Percentiles rank a stretch among this genome's conserved stretches.
Conservation (phyloP, 2,113 vertebrate species). For the Halichoeres trimaculatus region DNA sequence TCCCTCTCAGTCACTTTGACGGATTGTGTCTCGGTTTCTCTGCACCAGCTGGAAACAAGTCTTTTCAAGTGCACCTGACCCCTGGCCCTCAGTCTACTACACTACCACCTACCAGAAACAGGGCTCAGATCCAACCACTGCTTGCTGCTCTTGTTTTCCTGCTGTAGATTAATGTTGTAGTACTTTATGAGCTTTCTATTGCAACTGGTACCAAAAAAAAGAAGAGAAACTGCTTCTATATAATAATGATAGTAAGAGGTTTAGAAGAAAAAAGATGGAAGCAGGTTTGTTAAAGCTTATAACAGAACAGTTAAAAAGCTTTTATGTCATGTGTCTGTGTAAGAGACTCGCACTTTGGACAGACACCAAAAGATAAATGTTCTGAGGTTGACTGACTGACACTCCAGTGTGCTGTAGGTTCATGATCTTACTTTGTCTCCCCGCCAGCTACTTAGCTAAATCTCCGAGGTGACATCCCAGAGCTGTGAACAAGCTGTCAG, state of each 20-base stretch:
- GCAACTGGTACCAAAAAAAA: conserved; percentile 7
- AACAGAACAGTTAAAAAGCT: not conserved
- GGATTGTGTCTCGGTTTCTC: conserved; percentile 11
- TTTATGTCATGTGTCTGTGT: not conserved
- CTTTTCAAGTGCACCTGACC: conserved; percentile 4
- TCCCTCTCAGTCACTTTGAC: conserved; percentile 14
- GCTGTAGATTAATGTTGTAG: not conserved
- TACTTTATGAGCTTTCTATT: not conserved
- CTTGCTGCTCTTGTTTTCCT: conserved; percentile 6
- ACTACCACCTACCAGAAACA: not conserved
- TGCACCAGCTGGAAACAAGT: not conserved
- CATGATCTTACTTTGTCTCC: conserved; percentile 30
- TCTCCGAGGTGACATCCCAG: conserved; percentile 4
- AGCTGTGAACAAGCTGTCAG: conserved; percentile 12
- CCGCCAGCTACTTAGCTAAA: conserved; percentile 15
- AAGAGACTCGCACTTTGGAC: not conserved
- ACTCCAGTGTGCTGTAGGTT: conserved; percentile 29
- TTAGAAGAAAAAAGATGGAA: conserved; percentile 14
- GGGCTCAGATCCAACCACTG: not conserved
- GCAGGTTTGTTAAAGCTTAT: conserved; percentile 28
- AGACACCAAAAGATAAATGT: conserved; percentile 34
- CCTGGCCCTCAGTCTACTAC: conserved; percentile 15
- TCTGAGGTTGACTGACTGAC: conserved; percentile 35
- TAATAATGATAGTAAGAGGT: conserved; percentile 16
- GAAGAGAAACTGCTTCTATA: not conserved